Base-by-base conservation (phyloP, 2,797 vertebrate species). In the Cuculus canorus region DNA sequence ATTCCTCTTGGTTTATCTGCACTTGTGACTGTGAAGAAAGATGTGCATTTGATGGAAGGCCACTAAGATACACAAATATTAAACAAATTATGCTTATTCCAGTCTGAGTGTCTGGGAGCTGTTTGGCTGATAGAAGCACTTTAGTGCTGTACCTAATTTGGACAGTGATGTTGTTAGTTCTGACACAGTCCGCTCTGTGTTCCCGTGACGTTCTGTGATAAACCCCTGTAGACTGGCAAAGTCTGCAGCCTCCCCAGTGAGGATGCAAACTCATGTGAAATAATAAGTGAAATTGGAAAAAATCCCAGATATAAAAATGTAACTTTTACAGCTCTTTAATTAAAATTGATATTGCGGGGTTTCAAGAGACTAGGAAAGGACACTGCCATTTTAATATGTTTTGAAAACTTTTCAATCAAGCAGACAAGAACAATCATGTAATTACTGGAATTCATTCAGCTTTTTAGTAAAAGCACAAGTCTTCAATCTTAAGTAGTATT, bases 391-490 rank as follows among this genome's bases (percentile, higher is more conserved):
- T 96, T 93, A 96, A 91, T 85, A 76, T 71, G 54, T 96, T 96
- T 96, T 95, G 86, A 94, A 97, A 95, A 17, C 39, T 97, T 97
- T 97, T 97, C 93, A 94, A 23, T 78, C 78, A 66, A 96, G 80
- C 82, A 93, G 91, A 86, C 94, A 97, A 96, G 92, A 95, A 95
- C 97, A 97, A 96, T 96, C n/a, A 37, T 91, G 95, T 98, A 97
- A 98, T 98, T 98, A 98, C 95, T 95, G 90, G 95, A 97, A 98
- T 97, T 97, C 97, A 97, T 98, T 98, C 98, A 98, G 97, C 96
- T 98, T 97, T 98, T 94, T 93, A 94, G 93, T 93, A 56, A 97
- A 97, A 96, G 75, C 71, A 90, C 66, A 90, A 96, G 83, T 90
- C 81, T 95, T 93, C 94, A 94, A 86, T 95, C 92, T 96, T 95